Evolutionary conservation across 2,888 invertebrate genomes (phyloP).

Genomic region (Chorisops tibialis): DNA sequence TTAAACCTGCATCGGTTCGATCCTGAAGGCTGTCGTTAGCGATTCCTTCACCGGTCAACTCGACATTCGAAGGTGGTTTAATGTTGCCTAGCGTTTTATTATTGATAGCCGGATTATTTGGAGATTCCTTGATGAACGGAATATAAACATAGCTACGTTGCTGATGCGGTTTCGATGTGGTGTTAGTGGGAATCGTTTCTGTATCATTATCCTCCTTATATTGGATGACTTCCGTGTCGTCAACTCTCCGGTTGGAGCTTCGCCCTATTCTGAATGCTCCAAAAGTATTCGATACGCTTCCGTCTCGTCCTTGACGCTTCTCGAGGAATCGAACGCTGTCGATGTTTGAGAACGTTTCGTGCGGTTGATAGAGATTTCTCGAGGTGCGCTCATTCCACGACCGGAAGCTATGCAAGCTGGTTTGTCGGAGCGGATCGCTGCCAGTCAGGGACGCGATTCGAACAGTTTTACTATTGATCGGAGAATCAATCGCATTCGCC

Average conservation of each 20-base stretch:
- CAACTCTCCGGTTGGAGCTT: slow-evolving; percentile 28
- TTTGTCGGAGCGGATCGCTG: not conserved
- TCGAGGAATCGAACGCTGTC: slow-evolving; percentile 48
- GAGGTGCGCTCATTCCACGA: slow-evolving; percentile 38
- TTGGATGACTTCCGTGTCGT: slow-evolving; percentile 21
- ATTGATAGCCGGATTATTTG: slow-evolving; percentile 13
- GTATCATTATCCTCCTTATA: slow-evolving; percentile 25
- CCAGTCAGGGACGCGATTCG: slow-evolving; percentile 12
- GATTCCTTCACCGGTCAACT: slow-evolving; percentile 40
- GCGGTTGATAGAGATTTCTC: slow-evolving; percentile 50
- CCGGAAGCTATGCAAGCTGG: not conserved
- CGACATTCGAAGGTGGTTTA: slow-evolving; percentile 43
- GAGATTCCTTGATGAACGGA: slow-evolving; percentile 40
- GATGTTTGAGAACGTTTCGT: slow-evolving; percentile 46
- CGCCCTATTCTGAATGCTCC: slow-evolving; percentile 45
- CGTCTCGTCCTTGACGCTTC: slow-evolving; percentile 43
- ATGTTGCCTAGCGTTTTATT: slow-evolving; percentile 43
- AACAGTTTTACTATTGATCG: slow-evolving; percentile 27
- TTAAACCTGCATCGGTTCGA: slow-evolving; percentile 39
- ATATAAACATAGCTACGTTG: slow-evolving; percentile 47
- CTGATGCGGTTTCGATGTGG: slow-evolving; percentile 8
- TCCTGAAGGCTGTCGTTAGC: slow-evolving; percentile 39
- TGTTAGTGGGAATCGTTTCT: slow-evolving; percentile 1
- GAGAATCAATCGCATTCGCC: slow-evolving; percentile 42
- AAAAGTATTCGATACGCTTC: slow-evolving; percentile 46